Conservation (phyloP, 2,888 invertebrate genomes). For the Rhamnusium bicolor region DNA sequence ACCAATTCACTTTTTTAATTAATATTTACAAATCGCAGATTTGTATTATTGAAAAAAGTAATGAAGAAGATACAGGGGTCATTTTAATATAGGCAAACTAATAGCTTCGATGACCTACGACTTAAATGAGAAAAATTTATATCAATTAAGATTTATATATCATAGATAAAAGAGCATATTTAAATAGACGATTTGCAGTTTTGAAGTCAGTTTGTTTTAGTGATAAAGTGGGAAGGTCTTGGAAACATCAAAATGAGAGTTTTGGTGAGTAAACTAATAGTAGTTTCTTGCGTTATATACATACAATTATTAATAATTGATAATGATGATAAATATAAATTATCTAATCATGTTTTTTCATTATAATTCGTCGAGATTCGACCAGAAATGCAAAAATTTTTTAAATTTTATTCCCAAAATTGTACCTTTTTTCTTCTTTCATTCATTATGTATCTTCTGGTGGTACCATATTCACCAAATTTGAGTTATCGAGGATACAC, state of each 20-base stretch:
- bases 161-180: slow-evolving; percentile 25
- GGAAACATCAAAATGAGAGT: slow-evolving; percentile 20
- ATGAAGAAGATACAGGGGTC: slow-evolving; percentile 19
- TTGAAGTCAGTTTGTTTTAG: not conserved
- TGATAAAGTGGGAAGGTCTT: not conserved
- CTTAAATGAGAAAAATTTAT: not conserved
- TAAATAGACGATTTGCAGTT: slow-evolving; percentile 17
- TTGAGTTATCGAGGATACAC: too few species aligned
- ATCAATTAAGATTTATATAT: slow-evolving; percentile 30
- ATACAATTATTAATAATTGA: too few species aligned
- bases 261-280: slow-evolving; percentile 5
- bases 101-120: slow-evolving; percentile 8
- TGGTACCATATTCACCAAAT: too few species aligned
- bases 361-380: too few species aligned
- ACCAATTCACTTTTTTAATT: not conserved
- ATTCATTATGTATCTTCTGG: too few species aligned
- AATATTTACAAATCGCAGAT: not conserved
- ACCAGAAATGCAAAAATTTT: too few species aligned
- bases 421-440: too few species aligned
- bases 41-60: slow-evolving; percentile 13
- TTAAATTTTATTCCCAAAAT: too few species aligned
- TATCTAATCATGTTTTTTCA: too few species aligned
- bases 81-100: slow-evolving; percentile 17
- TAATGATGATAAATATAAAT: too few species aligned
- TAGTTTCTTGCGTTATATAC: not conserved